Percentiles rank a stretch among this genome's conserved stretches.
Conservation (phyloP, 2,113 vertebrate genomes). For the Anser brachyrhynchus region DNA sequence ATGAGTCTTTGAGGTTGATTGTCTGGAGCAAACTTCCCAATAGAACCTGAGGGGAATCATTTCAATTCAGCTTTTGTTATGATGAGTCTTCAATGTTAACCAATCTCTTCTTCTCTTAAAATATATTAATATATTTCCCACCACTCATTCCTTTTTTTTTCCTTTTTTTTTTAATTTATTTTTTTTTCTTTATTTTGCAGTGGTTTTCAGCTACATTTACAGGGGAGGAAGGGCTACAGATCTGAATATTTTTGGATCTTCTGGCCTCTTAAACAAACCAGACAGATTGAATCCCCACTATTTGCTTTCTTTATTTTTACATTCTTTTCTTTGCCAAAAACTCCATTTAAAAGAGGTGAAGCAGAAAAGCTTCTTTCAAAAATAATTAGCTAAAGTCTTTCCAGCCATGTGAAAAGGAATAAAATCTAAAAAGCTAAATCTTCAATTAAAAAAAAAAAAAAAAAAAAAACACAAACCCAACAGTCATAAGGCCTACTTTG, state of each 20-base stretch:
- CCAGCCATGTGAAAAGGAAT: background rate
- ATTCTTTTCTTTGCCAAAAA: background rate
- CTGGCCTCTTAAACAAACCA: background rate
- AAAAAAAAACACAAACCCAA: background rate
- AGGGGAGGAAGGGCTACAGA: background rate
- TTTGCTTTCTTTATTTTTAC: background rate
- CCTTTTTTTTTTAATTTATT: rapidly evolving
- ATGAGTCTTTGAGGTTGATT: constrained; percentile 8
- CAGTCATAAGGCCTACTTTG: background rate
- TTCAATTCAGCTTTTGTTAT: background rate
- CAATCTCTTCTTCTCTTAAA: background rate
- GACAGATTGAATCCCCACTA: background rate
- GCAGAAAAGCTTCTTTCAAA: constrained; percentile 48
- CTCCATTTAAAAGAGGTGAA: background rate
- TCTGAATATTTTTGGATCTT: background rate
- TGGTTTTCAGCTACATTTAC: background rate
- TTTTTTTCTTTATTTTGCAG: background rate
- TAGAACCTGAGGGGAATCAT: background rate
- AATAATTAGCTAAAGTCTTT: constrained; percentile 15
- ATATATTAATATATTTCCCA: constrained; percentile 15
- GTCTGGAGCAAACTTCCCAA: background rate
- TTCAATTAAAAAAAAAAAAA: background rate
- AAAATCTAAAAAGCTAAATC: background rate
- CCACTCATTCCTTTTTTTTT: background rate
- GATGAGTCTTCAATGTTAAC: background rate